Evolutionary conservation across 2,113 vertebrate species (phyloP), one percentile per base, ranked within the genome.

Genomic region (Vulpes ferrilata): DNA sequence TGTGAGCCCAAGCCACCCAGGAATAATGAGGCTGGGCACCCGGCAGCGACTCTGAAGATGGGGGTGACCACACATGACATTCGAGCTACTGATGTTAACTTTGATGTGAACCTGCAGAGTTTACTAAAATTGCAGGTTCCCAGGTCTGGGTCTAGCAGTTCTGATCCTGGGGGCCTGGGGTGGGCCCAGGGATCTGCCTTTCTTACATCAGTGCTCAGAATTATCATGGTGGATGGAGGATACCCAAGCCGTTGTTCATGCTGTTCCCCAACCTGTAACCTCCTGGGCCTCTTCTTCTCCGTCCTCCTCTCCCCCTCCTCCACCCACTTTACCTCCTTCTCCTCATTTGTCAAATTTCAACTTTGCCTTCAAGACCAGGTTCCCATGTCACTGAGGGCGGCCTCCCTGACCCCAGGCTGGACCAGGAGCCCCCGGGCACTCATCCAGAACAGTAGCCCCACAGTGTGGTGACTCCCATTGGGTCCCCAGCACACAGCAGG

Each of bases 151-250:
- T 4, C 62, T 32, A 27, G 74, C 35, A 22, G 0, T 1, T n/a
- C 53, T 22, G 53, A 38, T 1, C 62, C 64, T 7, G 62, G 38
- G 32, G 0, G 43, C 43, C 25, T 2, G 13, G 22, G 0, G 11
- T 2, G 13, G 73, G 35, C 19, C 73, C 53, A 11, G 38, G 35
- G 35, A 8, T 51, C 35, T 27, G 4, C 5, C 6, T 16, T 35
- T 20, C 2, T 38, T 38, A 3, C 3, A 15, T 32, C 32, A 2
- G 1, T 12, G 11, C 7, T 48, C 12, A 22, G 0, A 9, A 25
- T 38, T 48, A 11, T 48, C 2, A 8, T 0, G 2, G 35, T 15
- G 73, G 69, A 32, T 5, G 0, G 25, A 27, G 35, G 30, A 57
- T 19, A 12, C 11, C n/a, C 60, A 3, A 17, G 69, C 69, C 1